Evolutionary conservation across 2,888 invertebrate genomes (phyloP).

Genomic region (Sthenelais limicola): DNA sequence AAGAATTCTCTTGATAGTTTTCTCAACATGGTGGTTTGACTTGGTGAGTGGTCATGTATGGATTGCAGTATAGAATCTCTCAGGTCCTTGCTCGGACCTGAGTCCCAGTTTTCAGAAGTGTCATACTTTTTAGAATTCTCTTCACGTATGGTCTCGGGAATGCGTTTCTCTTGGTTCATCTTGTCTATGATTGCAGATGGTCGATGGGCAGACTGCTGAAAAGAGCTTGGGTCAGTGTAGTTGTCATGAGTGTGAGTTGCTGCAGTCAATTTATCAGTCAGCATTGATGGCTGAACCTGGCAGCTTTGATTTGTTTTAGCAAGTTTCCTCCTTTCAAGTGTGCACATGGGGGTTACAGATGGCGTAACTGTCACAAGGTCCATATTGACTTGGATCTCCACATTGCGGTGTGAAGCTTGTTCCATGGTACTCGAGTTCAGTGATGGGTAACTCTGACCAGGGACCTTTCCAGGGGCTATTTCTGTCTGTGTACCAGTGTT

Average conservation of each 20-base stretch:
- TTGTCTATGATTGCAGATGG: slow-evolving; percentile 31
- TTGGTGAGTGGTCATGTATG: slow-evolving; percentile 52
- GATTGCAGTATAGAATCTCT: slow-evolving; percentile 31
- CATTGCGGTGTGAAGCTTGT: slow-evolving; percentile 11
- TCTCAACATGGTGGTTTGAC: slow-evolving; percentile 62
- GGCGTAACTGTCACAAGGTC: slow-evolving; percentile 33
- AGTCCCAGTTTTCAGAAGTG: background rate
- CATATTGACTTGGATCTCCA: slow-evolving; percentile 37
- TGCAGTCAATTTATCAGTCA: slow-evolving; percentile 1
- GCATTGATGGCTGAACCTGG: slow-evolving; percentile 36
- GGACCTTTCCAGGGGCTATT: background rate
- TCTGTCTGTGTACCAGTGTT: slow-evolving; percentile 69
- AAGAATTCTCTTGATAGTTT: slow-evolving; percentile 66
- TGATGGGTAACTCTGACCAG: background rate
- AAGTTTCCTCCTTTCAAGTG: slow-evolving; percentile 32
- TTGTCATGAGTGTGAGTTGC: background rate
- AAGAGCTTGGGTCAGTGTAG: slow-evolving; percentile 15
- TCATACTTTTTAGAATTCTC: slow-evolving; percentile 5
- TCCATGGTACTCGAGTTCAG: background rate
- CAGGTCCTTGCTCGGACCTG: slow-evolving; percentile 17
- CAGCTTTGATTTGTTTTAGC: slow-evolving; percentile 24
- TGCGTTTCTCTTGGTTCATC: slow-evolving; percentile 31
- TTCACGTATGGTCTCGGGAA: slow-evolving; percentile 38
- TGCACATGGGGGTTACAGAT: slow-evolving; percentile 30
- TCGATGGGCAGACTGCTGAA: background rate